Evolutionary conservation across 2,113 vertebrate species (phyloP).

Genomic region (Salvelinus alpinus): DNA sequence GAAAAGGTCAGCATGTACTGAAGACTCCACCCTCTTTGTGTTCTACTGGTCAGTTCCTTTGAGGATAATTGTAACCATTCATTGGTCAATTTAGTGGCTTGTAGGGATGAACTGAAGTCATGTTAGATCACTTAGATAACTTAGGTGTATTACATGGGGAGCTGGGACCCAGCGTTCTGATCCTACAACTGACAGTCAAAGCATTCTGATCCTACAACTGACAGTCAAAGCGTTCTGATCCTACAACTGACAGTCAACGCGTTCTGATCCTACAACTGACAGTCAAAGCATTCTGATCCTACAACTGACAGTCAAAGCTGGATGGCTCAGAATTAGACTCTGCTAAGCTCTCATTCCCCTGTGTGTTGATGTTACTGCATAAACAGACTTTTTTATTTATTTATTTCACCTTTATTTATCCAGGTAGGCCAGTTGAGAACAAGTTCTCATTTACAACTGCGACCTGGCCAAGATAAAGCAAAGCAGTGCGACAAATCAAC

Average conservation of each 20-base stretch:
- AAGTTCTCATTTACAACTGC: too few species aligned
- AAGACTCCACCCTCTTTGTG: background rate
- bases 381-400: too few species aligned
- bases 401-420: too few species aligned
- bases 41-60: background rate
- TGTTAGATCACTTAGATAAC: background rate
- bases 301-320: slow-evolving; percentile 41
- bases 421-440: too few species aligned
- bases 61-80: background rate
- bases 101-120: slow-evolving; percentile 5
- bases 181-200: too few species aligned
- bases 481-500: too few species aligned
- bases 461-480: too few species aligned
- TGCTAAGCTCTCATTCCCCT: slow-evolving; percentile 33
- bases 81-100: background rate
- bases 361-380: slow-evolving; percentile 40
- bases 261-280: too few species aligned
- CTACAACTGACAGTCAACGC: too few species aligned
- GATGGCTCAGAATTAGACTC: slow-evolving; percentile 36
- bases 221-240: too few species aligned
- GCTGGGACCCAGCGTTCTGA: slow-evolving; percentile 18
- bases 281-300: background rate
- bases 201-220: background rate
- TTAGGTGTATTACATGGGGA: slow-evolving; percentile 10
- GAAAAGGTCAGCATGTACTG: slow-evolving; percentile 17